Percentiles rank a stretch among this genome's conserved stretches.
These are phyloP conservation scores for Megalops cyprinoides DNA, from an alignment of 2,797 vertebrate genomes.

Conservation along the genomic window DNA sequence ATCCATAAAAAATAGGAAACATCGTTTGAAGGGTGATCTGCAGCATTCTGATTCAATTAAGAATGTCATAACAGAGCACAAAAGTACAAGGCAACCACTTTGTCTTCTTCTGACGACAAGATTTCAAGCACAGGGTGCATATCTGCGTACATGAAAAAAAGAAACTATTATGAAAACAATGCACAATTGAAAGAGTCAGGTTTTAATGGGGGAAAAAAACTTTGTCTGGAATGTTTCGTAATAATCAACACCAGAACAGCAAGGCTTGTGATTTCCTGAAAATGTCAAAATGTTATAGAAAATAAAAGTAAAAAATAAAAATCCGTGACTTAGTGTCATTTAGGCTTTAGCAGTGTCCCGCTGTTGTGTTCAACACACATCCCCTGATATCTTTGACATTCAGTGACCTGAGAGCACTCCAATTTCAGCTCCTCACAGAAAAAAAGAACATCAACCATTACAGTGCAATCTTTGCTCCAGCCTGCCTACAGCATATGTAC, in stretches of 20 bases:
- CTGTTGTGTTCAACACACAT: too few relatives aligned
- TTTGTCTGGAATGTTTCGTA: neutral
- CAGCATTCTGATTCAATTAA: neutral
- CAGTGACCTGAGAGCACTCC: too few relatives aligned
- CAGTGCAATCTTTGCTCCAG: too few relatives aligned
- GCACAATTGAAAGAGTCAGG: neutral
- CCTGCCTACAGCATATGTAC: too few relatives aligned
- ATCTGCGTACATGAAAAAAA: neutral
- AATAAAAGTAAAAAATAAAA: too few relatives aligned
- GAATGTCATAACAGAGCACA: slow-evolving; percentile 1
- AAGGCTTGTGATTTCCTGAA: neutral
- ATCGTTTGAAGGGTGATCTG: neutral
- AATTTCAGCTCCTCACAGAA: too few relatives aligned
- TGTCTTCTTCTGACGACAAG: neutral
- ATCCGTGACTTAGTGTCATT: too few relatives aligned
- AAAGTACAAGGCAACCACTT: neutral
- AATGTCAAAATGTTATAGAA: neutral
- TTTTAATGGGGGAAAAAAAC: neutral
- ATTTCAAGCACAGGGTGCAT: neutral
- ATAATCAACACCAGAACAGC: neutral
- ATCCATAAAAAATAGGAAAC: neutral
- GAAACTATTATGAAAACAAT: neutral
- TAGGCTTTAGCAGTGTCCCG: too few relatives aligned
- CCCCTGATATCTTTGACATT: too few relatives aligned
- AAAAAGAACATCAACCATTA: too few relatives aligned